phyloP scores from a whole-genome alignment of 1,140 invertebrate species.

The Phortica variegata region DNA sequence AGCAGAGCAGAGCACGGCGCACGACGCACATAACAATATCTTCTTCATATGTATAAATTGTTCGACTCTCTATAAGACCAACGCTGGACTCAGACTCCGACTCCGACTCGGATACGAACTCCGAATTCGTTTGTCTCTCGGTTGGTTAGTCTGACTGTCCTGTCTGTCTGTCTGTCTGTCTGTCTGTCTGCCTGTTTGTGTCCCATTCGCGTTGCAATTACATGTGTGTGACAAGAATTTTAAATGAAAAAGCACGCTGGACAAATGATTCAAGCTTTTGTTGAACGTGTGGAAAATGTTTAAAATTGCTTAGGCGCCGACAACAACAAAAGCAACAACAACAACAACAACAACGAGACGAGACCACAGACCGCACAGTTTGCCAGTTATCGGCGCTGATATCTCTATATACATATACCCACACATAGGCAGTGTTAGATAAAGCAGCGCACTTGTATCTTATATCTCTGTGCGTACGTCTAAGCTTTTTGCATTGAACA shows the following conservation, averaged over 20 bases:
- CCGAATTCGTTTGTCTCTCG: too few relatives aligned
- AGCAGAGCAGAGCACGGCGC: conserved; percentile 8
- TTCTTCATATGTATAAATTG: too few relatives aligned
- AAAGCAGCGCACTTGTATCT: conserved; percentile 1
- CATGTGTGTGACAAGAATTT: conserved; percentile 56
- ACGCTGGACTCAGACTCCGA: too few relatives aligned
- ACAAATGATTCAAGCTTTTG: conserved; percentile 56
- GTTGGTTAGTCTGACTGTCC: too few relatives aligned
- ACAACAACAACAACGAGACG: conserved; percentile 9
- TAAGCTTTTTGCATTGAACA: too few relatives aligned
- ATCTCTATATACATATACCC: neutral
- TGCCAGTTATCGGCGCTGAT: conserved; percentile 2
- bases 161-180: too few relatives aligned
- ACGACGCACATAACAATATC: too few relatives aligned
- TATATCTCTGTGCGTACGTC: conserved; percentile 21
- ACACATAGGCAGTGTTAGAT: too few relatives aligned
- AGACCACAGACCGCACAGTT: conserved; percentile 11
- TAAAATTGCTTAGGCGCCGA: conserved; percentile 29
- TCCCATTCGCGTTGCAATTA: conserved; percentile 34
- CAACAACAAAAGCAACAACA: neutral
- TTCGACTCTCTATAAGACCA: too few relatives aligned
- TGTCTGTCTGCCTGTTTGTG: neutral
- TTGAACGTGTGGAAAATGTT: conserved; percentile 53
- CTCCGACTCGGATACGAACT: too few relatives aligned
- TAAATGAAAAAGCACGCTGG: conserved; percentile 45